A percentile compares a stretch with the other conserved stretches of the same genome.
phyloP scores from a whole-genome alignment of 2,888 invertebrate species.

The Plebejus anna region DNA sequence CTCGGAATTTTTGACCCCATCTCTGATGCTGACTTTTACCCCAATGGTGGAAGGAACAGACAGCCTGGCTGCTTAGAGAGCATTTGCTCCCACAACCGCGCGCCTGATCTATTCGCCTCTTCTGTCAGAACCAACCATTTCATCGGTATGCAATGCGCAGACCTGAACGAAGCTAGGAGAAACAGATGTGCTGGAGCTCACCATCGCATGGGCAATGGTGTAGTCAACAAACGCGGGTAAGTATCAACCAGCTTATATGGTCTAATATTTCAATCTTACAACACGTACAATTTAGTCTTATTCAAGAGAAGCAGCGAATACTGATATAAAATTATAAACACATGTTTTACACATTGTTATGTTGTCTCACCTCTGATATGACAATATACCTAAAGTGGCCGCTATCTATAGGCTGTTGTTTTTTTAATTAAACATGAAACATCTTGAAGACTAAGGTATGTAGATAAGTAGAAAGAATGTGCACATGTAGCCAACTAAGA shows the following conservation, averaged over 20 bases:
- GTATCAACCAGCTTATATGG: conserved; percentile 1
- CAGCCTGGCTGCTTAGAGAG: conserved; percentile 46
- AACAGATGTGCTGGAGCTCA: conserved; percentile 39
- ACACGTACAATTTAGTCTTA: neutral
- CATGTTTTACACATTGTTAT: no score
- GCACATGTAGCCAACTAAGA: no score
- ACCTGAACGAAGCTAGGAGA: conserved; percentile 39
- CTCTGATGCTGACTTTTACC: conserved; percentile 48
- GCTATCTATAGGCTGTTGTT: no score
- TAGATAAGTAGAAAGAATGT: no score
- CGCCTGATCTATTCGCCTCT: conserved; percentile 45
- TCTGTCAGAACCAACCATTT: conserved; percentile 44
- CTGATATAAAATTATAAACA: no score
- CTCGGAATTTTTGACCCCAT: conserved; percentile 46
- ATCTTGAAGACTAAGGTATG: no score
- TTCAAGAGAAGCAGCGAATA: neutral
- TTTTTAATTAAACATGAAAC: no score
- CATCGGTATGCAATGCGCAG: conserved; percentile 42
- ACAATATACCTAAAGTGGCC: no score
- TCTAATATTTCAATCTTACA: no score
- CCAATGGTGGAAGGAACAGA: conserved; percentile 46
- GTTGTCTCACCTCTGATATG: no score
- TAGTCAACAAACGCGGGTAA: conserved; percentile 38
- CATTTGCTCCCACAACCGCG: conserved; percentile 47
- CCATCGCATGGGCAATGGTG: conserved; percentile 44